Evolutionary conservation across 2,888 invertebrate species (phyloP), one percentile per base, ranked within the genome.

Genomic region (Isotomurus palustris): DNA sequence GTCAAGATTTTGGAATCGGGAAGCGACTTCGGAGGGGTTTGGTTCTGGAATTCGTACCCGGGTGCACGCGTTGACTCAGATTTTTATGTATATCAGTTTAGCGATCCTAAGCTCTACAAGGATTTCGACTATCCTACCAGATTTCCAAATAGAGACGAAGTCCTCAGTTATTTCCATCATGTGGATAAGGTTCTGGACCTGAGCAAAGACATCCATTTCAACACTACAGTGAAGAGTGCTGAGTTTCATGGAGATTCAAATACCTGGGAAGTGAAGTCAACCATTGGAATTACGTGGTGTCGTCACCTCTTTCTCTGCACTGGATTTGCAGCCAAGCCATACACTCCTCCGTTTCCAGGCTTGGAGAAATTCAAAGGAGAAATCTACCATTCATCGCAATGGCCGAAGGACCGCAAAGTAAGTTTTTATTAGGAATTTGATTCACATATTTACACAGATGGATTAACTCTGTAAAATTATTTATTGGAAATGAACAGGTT

Each of bases 31-130:
- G 56, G 56, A n/a, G 56, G 56, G 10, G 43, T 35, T 5, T 56
- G 56, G 56, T 48, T 24, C 21, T 55, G 38, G 40, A 55, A 49
- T 28, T 14, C 40, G 21, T 55, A 55, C 29, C 55, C 55, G 1
- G 56, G 56, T 14, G 50, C 50, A 2, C 35, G 56, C 8, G 56
- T 51, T 2, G 56, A 56, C 24, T 21, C 43, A 6, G 43, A 43
- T 8, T 43, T 43, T 43, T 43, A 43, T n/a, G n/a, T 43, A 5
- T 43, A 43, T 22, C 43, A 43, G 40, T 43, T 43, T 22, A 21
- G 22, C n/a, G 21, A 21, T 4, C 43, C 43, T 22, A 8, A 22
- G 10, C 22, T 43, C 21, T 43, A 43, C 24, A 5, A 43, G n/a
- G 43, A 43, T 22, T 52, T 52, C 28, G 52, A 52, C n/a, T 52